phyloP scores from a whole-genome alignment of 2,888 invertebrate genomes.

The Ceriagrion tenellum region DNA sequence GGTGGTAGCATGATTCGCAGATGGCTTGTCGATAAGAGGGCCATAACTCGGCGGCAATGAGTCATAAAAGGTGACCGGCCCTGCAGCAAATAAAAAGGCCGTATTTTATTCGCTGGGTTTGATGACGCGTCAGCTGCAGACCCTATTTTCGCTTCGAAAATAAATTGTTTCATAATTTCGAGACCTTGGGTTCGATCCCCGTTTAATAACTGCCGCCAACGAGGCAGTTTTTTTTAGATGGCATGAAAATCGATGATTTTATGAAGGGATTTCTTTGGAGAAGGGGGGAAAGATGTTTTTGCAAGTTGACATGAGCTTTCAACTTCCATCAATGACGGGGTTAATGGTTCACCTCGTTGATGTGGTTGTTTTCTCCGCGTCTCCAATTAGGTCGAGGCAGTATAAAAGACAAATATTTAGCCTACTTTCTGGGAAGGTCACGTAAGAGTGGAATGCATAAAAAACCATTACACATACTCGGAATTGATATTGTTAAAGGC shows the following conservation, averaged over 20 bases:
- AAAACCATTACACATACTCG: background rate
- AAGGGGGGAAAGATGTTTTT: background rate
- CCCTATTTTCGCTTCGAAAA: background rate
- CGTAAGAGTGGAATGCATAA: background rate
- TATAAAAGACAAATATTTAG: background rate
- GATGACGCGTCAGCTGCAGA: slow-evolving; percentile 5
- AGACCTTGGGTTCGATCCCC: background rate
- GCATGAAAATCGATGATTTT: background rate
- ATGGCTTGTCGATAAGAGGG: background rate
- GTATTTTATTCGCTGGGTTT: background rate
- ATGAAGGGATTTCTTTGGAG: background rate
- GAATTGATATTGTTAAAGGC: too few relatives aligned
- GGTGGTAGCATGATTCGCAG: background rate
- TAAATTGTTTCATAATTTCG: background rate
- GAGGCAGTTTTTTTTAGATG: background rate
- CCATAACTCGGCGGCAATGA: background rate
- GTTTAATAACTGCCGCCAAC: background rate
- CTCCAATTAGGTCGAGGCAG: background rate
- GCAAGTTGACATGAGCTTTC: background rate
- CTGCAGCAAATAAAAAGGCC: background rate
- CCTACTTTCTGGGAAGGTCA: background rate
- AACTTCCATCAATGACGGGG: background rate
- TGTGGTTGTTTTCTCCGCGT: background rate
- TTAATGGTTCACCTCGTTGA: background rate
- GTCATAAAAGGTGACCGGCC: background rate